Evolutionary conservation across 2,797 vertebrate species (phyloP).

Genomic region (Oceanodroma leucorhoa): DNA sequence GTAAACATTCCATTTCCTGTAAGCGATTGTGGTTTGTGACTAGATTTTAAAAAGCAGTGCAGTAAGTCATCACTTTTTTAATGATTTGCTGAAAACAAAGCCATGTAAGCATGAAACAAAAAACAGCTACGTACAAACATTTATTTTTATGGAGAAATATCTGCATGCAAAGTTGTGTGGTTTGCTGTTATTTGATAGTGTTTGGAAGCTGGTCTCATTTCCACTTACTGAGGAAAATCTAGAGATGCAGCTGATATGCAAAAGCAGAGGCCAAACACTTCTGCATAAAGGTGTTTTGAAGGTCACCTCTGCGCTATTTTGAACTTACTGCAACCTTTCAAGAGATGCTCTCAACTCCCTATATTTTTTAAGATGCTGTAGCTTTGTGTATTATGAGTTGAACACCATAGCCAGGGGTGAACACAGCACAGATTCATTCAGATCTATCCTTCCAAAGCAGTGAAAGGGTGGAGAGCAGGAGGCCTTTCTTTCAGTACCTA

Average conservation of each 20-base stretch:
- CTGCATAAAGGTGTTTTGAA: background rate
- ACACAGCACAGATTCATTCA: background rate
- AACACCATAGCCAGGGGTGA: background rate
- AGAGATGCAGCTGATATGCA: background rate
- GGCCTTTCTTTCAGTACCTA: background rate
- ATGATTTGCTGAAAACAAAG: conserved; percentile 80
- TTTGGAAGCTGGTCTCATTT: background rate
- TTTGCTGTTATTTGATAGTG: background rate
- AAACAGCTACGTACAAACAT: conserved; percentile 35
- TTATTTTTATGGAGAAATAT: conserved; percentile 38
- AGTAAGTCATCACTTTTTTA: conserved; percentile 79
- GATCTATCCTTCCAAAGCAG: background rate
- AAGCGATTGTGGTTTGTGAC: conserved; percentile 86
- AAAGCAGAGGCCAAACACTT: background rate
- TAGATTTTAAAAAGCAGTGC: conserved; percentile 80
- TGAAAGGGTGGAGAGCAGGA: background rate
- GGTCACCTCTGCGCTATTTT: background rate
- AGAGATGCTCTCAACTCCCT: background rate
- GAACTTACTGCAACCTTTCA: background rate
- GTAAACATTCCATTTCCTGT: conserved; percentile 96
- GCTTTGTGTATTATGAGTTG: background rate
- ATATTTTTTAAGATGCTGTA: background rate
- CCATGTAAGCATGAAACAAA: conserved; percentile 54
- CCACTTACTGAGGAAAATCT: background rate
- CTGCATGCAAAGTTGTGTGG: background rate